phyloP scores from a whole-genome alignment of 2,888 invertebrate species.

The Aelia acuminata region DNA sequence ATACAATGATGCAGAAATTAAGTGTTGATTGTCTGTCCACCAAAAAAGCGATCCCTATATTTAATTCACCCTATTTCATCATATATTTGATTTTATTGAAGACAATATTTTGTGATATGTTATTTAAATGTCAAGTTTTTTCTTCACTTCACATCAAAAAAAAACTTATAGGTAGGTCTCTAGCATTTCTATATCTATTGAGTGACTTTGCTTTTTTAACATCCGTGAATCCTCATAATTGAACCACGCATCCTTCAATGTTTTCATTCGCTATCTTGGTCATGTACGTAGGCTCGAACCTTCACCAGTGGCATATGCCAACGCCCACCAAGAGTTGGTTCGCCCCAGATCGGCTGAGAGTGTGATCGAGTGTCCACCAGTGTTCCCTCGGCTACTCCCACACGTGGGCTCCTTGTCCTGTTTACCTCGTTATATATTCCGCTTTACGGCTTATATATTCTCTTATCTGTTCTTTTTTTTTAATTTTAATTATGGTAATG shows the following conservation, averaged over 20 bases:
- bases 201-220: too few relatives aligned
- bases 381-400: neutral
- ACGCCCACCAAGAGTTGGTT: neutral
- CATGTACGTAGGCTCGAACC: neutral
- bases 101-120: too few relatives aligned
- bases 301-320: neutral
- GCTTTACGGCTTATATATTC: neutral
- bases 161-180: too few relatives aligned
- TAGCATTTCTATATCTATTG: too few relatives aligned
- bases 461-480: neutral
- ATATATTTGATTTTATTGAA: too few relatives aligned
- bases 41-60: too few relatives aligned
- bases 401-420: neutral
- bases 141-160: too few relatives aligned
- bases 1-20: too few relatives aligned
- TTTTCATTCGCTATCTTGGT: neutral
- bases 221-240: neutral
- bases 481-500: constrained; percentile 16
- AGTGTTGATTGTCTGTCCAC: too few relatives aligned
- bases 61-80: too few relatives aligned
- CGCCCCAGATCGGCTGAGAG: neutral
- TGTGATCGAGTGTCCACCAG: neutral
- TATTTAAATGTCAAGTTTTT: too few relatives aligned
- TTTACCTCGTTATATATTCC: constrained; percentile 8
- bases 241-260: neutral